Evolutionary conservation across 1,140 invertebrate genomes (phyloP), one percentile per base, ranked within the genome.

Genomic region (Lordiphosa collinella): DNA sequence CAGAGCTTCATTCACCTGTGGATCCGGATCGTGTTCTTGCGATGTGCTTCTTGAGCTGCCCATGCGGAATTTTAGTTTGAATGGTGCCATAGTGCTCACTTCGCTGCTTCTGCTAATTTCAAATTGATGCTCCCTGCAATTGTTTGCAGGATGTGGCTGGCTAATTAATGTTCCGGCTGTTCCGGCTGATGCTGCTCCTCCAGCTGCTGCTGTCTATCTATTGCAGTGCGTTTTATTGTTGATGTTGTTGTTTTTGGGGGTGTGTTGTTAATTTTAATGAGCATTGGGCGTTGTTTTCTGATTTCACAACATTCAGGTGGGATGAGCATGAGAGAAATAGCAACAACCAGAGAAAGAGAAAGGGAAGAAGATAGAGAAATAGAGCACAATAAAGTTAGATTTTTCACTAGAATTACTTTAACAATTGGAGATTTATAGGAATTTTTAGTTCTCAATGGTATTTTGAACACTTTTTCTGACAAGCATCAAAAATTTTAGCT

Each of bases 21-120:
- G 86, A 47, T 89, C 88, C 22, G 82, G 67, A 70, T 89, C 88
- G 38, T 80, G 85, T 66, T 89, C 88, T 65, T 89, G 88, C 46
- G 88, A 89, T 44, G 86, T 87, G 48, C 85, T 89, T 12, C 88
- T 65, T n/a, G 88, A 89, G 53, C 88, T 69, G 43, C 88, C 88
- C 86, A 88, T 89, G 44, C 88, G 88, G 67, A 89, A 89, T 62
- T 89, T 89, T 7, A 89, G 68, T 56, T 89, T 89, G 46, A 89
- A 89, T 12, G 88, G 88, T 31, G 88, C 88, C 88, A 89, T 89
- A 13, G 16, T 10, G 9, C 14, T n/a, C 31, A 16, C 16, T 43
- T 8, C 10, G 29, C 25, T 58, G 46, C 18, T 41, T 51, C 34
- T 43, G 7, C 7, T 25, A 6, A 48, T 9, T 32, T 11, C 10